These are phyloP conservation scores for Bombyx mandarina DNA, from an alignment of 1,140 invertebrate species.

Conservation along the genomic window DNA sequence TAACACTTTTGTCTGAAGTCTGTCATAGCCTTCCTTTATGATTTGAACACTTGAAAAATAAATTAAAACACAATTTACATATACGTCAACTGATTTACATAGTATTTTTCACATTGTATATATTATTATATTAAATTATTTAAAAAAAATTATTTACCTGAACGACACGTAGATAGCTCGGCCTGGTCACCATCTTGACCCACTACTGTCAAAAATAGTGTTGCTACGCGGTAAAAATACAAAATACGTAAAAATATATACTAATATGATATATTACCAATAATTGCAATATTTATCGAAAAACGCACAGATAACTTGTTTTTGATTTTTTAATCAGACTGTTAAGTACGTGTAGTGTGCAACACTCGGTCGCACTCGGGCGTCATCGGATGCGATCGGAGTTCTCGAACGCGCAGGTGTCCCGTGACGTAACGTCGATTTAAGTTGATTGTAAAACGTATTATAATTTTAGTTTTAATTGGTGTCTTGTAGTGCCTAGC, in stretches of 20 bases:
- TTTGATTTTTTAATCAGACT: conserved; percentile 4
- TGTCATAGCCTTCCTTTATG: conserved; percentile 3
- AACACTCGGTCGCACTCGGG: too few relatives aligned
- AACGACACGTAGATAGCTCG: conserved; percentile 4
- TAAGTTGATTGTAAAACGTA: too few relatives aligned
- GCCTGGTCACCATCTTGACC: conserved; percentile 5
- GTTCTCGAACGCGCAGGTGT: too few relatives aligned
- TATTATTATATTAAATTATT: conserved; percentile 2
- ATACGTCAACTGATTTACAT: conserved; percentile 6
- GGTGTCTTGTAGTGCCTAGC: too few relatives aligned
- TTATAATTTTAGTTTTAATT: too few relatives aligned
- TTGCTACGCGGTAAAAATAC: conserved; percentile 7
- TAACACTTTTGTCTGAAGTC: conserved; percentile 5
- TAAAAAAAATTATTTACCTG: conserved; percentile 7
- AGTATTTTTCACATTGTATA: conserved; percentile 2
- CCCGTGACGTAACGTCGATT: too few relatives aligned
- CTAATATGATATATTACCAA: conserved; percentile 4
- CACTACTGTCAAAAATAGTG: conserved; percentile 7
- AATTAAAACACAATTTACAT: conserved; percentile 6
- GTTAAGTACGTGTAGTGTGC: conserved; percentile 1
- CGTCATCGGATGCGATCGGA: too few relatives aligned
- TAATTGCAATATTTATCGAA: conserved; percentile 6
- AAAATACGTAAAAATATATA: conserved; percentile 4
- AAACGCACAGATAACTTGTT: conserved; percentile 4
- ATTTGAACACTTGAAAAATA: conserved; percentile 5